Evolutionary conservation across 2,113 vertebrate genomes (phyloP).

Genomic region (Lepus americanus): DNA sequence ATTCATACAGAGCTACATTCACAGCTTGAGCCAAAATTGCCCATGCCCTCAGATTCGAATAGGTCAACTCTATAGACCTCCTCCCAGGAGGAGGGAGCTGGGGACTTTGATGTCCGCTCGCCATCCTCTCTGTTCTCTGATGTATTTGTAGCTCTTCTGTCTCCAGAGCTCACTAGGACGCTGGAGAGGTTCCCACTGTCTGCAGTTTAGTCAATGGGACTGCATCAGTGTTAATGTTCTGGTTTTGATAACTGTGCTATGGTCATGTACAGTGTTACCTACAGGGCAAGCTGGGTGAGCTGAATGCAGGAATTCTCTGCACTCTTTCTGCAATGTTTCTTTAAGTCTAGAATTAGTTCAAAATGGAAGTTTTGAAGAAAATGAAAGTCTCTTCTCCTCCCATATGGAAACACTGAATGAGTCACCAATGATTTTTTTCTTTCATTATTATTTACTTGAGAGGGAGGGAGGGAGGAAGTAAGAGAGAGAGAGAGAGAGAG

Average conservation of each 20-base stretch:
- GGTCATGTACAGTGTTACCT: not conserved
- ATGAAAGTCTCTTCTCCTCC: not conserved
- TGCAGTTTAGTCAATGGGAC: not conserved
- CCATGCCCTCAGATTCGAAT: not conserved
- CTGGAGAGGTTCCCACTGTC: not conserved
- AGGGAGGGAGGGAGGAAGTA: no score
- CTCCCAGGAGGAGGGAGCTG: not conserved
- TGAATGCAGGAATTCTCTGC: not conserved
- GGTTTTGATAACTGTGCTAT: not conserved
- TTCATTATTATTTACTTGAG: no score
- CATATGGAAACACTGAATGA: not conserved
- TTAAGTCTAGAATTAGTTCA: conserved; percentile 48
- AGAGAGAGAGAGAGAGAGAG: no score
- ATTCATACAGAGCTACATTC: not conserved
- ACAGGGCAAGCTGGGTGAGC: not conserved
- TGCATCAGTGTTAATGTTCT: accelerated
- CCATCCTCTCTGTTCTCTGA: not conserved
- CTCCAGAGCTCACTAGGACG: not conserved
- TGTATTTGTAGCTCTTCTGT: not conserved
- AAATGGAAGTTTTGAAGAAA: not conserved
- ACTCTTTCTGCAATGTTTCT: not conserved
- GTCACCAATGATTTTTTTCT: not conserved
- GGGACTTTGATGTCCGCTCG: not conserved
- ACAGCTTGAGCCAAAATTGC: no score
- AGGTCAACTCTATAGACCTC: no score